Evolutionary conservation across 2,113 vertebrate species (phyloP).

Genomic region (Sterrhoptilus dennistouni): DNA sequence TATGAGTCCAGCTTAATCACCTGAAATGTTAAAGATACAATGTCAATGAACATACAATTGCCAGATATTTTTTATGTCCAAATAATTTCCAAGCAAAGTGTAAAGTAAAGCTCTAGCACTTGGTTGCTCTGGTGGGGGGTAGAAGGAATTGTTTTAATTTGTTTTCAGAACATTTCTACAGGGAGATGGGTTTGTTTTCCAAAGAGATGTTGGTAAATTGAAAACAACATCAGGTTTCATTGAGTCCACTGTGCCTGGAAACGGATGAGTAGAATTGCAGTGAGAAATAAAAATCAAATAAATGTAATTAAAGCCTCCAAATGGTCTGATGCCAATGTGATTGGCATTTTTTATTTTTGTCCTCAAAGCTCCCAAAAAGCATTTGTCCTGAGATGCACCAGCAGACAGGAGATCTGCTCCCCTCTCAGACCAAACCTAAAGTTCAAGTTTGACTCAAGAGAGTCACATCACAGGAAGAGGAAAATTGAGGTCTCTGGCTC

Average conservation of each 20-base stretch:
- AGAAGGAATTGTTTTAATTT: background rate
- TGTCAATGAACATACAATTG: background rate
- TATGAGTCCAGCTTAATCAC: background rate
- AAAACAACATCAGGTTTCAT: slow-evolving; percentile 20
- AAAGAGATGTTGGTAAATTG: background rate
- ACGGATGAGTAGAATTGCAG: background rate
- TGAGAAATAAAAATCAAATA: slow-evolving; percentile 30
- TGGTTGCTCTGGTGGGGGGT: background rate
- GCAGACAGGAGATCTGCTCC: background rate
- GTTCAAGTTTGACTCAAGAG: background rate
- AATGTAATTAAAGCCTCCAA: slow-evolving; percentile 37
- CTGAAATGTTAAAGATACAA: background rate
- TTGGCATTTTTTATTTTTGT: background rate
- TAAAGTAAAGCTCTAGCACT: background rate
- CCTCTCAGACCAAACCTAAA: background rate
- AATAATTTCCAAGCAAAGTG: background rate
- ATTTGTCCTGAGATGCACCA: background rate
- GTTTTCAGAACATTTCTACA: background rate
- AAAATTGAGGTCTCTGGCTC: background rate
- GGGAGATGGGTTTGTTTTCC: background rate
- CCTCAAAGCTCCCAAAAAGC: background rate
- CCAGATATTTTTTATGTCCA: background rate
- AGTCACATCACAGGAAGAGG: background rate
- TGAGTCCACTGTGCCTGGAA: slow-evolving; percentile 2
- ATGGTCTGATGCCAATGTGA: background rate